A percentile compares a stretch with the other conserved stretches of the same genome.
phyloP scores from a whole-genome alignment of 30 jellyfish, hydroid and myxozoan species.

The Turritopsis rubra region DNA sequence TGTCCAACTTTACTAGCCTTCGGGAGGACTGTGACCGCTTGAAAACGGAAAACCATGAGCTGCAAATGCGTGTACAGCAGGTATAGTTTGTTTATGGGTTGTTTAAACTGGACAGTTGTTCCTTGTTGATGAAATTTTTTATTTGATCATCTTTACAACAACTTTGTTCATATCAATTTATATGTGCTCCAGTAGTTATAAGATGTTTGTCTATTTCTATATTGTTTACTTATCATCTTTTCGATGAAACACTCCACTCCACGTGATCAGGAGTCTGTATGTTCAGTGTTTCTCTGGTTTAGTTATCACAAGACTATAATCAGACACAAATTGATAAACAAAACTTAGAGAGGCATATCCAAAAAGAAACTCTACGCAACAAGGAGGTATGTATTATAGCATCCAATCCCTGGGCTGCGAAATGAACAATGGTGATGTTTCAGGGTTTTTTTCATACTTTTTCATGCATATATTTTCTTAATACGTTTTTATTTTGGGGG shows the following conservation, averaged over 20 bases:
- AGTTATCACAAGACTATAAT: conserved; percentile 30
- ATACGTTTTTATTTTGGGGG: too few species aligned
- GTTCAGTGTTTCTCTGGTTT: background rate
- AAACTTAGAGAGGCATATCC: conserved; percentile 30
- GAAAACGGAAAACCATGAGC: conserved; percentile 17
- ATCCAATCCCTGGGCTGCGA: too few species aligned
- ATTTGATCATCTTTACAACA: too few species aligned
- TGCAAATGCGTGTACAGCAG: conserved; percentile 37
- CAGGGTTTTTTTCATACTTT: too few species aligned
- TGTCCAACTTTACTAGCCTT: conserved; percentile 29
- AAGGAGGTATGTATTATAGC: conserved; percentile 16
- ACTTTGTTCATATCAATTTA: too few species aligned
- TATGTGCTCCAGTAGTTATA: too few species aligned
- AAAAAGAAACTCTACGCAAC: conserved; percentile 30
- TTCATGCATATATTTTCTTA: background rate
- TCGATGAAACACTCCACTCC: background rate
- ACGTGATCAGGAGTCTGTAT: too few species aligned
- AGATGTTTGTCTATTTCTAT: too few species aligned
- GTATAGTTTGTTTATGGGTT: conserved; percentile 2
- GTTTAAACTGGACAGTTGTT: background rate
- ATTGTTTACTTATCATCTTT: background rate
- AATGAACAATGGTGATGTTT: too few species aligned
- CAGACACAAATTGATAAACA: conserved; percentile 30
- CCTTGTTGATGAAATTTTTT: too few species aligned
- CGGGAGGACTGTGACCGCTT: conserved; percentile 41